These are phyloP conservation scores for Belgica antarctica DNA, from an alignment of 2,888 invertebrate species.

Conservation along the genomic window DNA sequence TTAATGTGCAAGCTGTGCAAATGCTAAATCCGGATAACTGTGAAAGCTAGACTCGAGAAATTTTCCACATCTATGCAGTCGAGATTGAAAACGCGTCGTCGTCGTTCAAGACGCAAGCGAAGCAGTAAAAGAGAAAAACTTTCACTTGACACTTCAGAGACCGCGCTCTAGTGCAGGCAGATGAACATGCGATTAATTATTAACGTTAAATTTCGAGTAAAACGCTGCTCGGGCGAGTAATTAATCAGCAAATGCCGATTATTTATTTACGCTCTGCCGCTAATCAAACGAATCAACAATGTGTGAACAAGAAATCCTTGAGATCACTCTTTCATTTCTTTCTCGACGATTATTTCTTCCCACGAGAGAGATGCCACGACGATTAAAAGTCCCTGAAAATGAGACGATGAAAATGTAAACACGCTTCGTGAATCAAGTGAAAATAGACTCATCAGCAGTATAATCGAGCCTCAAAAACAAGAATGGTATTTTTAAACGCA, in stretches of 20 bases:
- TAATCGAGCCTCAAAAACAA: constrained; percentile 3
- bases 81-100: background rate
- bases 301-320: background rate
- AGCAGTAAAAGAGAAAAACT: background rate
- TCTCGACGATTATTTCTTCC: background rate
- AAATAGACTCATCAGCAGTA: constrained; percentile 4
- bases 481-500: constrained; percentile 29
- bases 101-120: background rate
- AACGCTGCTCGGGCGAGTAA: too few relatives aligned
- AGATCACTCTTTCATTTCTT: background rate
- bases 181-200: constrained; percentile 19
- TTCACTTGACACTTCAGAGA: constrained; percentile 7
- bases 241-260: too few relatives aligned
- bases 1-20: too few relatives aligned
- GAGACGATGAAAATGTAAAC: background rate
- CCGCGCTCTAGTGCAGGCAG: background rate
- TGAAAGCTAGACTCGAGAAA: background rate
- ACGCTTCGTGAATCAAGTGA: constrained; percentile 1
- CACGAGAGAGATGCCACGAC: too few relatives aligned
- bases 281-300: too few relatives aligned
- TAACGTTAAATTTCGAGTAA: background rate
- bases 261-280: too few relatives aligned
- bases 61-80: background rate
- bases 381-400: constrained; percentile 6
- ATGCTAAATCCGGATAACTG: constrained; percentile 11